A percentile compares a stretch with the other conserved stretches of the same genome.
phyloP scores from a whole-genome alignment of 2,888 invertebrate genomes.

The Eupithecia inturbata region DNA sequence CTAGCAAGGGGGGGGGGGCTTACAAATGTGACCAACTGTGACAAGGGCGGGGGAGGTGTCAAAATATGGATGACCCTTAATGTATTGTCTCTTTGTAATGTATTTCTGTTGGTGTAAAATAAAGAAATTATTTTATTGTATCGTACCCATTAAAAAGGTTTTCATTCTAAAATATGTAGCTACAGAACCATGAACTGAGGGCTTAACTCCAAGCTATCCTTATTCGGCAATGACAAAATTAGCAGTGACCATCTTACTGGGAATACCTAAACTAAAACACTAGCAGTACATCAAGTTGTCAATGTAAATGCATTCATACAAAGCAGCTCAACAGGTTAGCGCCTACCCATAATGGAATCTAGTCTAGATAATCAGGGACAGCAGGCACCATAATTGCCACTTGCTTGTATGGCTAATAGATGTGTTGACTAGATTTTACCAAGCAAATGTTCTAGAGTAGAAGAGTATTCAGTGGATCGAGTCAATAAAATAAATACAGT shows the following conservation, averaged over 20 bases:
- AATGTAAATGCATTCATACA: slow-evolving; percentile 24
- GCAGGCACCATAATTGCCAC: not conserved
- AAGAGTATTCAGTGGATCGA: not conserved
- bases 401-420: not conserved
- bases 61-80: too few species aligned
- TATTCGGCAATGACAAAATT: not conserved
- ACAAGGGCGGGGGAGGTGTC: too few species aligned
- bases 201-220: too few species aligned
- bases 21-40: too few species aligned
- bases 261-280: not conserved
- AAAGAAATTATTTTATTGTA: too few species aligned
- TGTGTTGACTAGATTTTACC: not conserved
- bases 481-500: not conserved
- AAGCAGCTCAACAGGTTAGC: slow-evolving; percentile 30
- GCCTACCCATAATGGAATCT: slow-evolving; percentile 23
- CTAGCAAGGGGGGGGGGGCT: too few species aligned
- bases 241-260: not conserved
- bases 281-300: slow-evolving; percentile 14
- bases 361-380: slow-evolving; percentile 27
- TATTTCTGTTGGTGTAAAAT: too few species aligned
- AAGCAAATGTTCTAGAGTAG: not conserved
- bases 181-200: too few species aligned
- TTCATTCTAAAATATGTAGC: not conserved
- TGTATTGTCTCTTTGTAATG: too few species aligned
- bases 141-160: too few species aligned